Evolutionary conservation across 2,888 invertebrate genomes (phyloP).

Genomic region (Strigamia maritima): DNA sequence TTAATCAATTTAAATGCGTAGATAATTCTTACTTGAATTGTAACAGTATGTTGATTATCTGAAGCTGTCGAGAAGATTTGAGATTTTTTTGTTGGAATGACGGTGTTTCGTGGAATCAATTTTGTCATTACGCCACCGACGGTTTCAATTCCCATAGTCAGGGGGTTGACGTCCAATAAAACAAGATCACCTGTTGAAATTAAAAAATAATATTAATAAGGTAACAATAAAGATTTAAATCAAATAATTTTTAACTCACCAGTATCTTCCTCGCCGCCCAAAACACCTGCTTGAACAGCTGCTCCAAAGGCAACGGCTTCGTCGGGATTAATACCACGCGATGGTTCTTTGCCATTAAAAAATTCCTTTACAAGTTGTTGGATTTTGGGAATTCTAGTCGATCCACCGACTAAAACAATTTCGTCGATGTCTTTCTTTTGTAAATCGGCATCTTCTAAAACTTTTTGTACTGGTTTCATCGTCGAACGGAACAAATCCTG

Average conservation of each 20-base stretch:
- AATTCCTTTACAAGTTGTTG: constrained; percentile 81
- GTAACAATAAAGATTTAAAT: too few species aligned
- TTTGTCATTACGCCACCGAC: constrained; percentile 94
- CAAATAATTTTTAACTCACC: too few species aligned
- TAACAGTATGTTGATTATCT: constrained; percentile 94
- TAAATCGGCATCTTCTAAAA: constrained; percentile 92
- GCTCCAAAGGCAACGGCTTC: constrained; percentile 97
- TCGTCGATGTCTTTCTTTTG: constrained; percentile 86
- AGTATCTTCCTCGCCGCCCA: constrained; percentile 65
- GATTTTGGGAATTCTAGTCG: constrained; percentile 96
- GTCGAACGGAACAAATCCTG: constrained; percentile 84
- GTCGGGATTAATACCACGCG: constrained; percentile 93
- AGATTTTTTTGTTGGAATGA: constrained; percentile 94
- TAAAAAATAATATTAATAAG: constrained; percentile 43
- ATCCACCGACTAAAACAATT: constrained; percentile 87
- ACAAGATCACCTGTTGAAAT: constrained; percentile 70
- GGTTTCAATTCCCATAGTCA: constrained; percentile 87
- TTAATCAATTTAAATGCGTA: constrained; percentile 71
- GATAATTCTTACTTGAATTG: constrained; percentile 60
- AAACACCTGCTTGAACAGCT: constrained; percentile 92
- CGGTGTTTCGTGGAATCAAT: constrained; percentile 94
- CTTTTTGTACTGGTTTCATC: constrained; percentile 94
- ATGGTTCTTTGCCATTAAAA: constrained; percentile 72
- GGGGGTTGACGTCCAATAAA: constrained; percentile 84
- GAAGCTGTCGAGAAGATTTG: constrained; percentile 96